Conservation (phyloP, 1,140 invertebrate species). For the Cydia fagiglandana region DNA sequence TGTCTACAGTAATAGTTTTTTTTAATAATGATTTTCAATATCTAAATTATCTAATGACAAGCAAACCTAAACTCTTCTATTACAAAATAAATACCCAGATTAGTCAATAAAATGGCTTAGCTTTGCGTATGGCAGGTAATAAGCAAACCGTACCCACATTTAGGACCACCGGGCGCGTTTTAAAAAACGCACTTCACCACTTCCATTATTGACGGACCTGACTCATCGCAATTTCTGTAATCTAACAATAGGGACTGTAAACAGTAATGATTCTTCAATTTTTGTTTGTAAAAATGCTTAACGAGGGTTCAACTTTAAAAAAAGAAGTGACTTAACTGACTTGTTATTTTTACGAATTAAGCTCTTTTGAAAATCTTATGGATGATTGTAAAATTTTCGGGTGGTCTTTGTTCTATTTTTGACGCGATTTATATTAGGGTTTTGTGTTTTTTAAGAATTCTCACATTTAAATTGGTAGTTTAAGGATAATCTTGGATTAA, state of each 20-base stretch:
- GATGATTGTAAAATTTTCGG: neutral
- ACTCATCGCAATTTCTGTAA: conserved; percentile 55
- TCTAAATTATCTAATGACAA: too few relatives aligned
- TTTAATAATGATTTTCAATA: too few relatives aligned
- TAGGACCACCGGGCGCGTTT: conserved; percentile 39
- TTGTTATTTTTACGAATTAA: neutral
- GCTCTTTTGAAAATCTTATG: neutral
- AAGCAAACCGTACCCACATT: neutral
- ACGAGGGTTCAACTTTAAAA: neutral
- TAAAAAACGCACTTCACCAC: conserved; percentile 40
- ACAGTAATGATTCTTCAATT: conserved; percentile 28
- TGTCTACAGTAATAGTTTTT: neutral
- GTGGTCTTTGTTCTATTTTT: conserved; percentile 12
- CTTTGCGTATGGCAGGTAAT: conserved; percentile 31
- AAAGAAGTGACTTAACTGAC: neutral
- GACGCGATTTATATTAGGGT: neutral
- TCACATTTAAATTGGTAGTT: neutral
- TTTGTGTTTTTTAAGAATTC: neutral
- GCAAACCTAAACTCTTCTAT: too few relatives aligned
- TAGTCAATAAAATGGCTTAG: neutral
- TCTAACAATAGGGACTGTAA: conserved; percentile 35
- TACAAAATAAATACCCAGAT: neutral
- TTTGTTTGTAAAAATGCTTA: conserved; percentile 28
- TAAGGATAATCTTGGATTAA: neutral
- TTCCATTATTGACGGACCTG: conserved; percentile 55